phyloP scores from a whole-genome alignment of 2,113 vertebrate species.

The Poeciliopsis prolifica region DNA sequence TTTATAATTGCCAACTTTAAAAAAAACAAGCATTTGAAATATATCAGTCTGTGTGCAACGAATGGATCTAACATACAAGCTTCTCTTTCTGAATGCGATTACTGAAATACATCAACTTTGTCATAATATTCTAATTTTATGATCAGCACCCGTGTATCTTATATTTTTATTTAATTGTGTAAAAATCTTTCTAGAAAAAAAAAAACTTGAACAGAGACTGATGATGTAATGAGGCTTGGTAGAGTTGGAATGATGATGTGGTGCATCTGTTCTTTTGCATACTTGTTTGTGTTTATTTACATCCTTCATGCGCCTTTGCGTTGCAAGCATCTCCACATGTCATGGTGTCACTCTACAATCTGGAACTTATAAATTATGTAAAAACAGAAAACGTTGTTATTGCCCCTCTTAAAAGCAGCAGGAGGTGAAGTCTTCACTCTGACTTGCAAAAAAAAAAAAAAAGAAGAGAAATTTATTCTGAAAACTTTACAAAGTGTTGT shows the following conservation, averaged over 20 bases:
- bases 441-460: slow-evolving; percentile 9
- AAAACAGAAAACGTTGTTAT: slow-evolving; percentile 5
- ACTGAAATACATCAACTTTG: no score
- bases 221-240: neutral
- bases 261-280: neutral
- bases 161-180: slow-evolving; percentile 57
- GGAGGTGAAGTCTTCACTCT: slow-evolving; percentile 27
- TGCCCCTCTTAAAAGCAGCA: slow-evolving; percentile 3
- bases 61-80: no score
- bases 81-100: no score
- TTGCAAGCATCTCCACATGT: slow-evolving; percentile 7
- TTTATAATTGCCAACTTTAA: no score
- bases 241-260: neutral
- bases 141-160: no score
- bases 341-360: neutral
- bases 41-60: no score
- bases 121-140: no score
- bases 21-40: no score
- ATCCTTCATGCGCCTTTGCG: slow-evolving; percentile 18
- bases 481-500: slow-evolving; percentile 51
- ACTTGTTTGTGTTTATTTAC: slow-evolving; percentile 16
- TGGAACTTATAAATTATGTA: slow-evolving; percentile 9
- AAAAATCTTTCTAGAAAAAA: slow-evolving; percentile 20
- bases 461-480: slow-evolving; percentile 16
- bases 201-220: slow-evolving; percentile 10